These are phyloP conservation scores for Lutraria rhynchaena DNA, from an alignment of 1,140 invertebrate species.

Conservation along the genomic window DNA sequence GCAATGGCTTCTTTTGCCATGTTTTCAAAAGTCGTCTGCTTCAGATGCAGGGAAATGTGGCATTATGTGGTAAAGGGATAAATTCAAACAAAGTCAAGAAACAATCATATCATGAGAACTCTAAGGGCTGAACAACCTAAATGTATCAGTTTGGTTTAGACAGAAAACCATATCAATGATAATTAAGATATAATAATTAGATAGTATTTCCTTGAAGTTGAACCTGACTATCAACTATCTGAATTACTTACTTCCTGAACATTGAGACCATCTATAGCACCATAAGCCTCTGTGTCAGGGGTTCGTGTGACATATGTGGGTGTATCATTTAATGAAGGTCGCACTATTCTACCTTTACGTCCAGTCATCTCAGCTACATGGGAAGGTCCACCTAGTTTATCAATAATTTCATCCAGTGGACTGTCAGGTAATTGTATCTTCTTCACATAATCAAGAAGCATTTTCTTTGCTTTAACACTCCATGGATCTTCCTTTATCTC, in stretches of 20 bases:
- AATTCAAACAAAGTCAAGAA: too few species aligned
- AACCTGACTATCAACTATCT: too few species aligned
- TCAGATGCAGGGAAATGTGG: too few species aligned
- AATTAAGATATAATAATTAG: too few species aligned
- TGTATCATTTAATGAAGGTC: slow-evolving; percentile 53
- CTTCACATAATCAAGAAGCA: slow-evolving; percentile 73
- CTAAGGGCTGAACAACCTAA: too few species aligned
- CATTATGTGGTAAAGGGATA: too few species aligned
- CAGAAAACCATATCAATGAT: too few species aligned
- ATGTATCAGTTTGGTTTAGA: too few species aligned
- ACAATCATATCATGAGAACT: too few species aligned
- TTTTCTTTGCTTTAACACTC: slow-evolving; percentile 75
- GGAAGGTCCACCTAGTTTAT: slow-evolving; percentile 73
- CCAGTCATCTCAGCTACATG: slow-evolving; percentile 78
- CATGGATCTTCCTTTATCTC: slow-evolving; percentile 70
- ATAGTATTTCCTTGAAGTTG: too few species aligned
- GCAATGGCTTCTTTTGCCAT: too few species aligned
- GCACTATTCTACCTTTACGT: slow-evolving; percentile 72
- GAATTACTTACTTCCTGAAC: slow-evolving; percentile 78
- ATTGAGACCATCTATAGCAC: slow-evolving; percentile 77
- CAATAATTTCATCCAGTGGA: slow-evolving; percentile 79
- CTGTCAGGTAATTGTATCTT: slow-evolving; percentile 76
- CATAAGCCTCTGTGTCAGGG: slow-evolving; percentile 63
- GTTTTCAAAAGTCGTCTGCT: too few species aligned
- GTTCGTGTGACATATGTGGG: slow-evolving; percentile 74